Conservation (phyloP, 1,140 invertebrate genomes). For the Xylocopa sonorina region DNA sequence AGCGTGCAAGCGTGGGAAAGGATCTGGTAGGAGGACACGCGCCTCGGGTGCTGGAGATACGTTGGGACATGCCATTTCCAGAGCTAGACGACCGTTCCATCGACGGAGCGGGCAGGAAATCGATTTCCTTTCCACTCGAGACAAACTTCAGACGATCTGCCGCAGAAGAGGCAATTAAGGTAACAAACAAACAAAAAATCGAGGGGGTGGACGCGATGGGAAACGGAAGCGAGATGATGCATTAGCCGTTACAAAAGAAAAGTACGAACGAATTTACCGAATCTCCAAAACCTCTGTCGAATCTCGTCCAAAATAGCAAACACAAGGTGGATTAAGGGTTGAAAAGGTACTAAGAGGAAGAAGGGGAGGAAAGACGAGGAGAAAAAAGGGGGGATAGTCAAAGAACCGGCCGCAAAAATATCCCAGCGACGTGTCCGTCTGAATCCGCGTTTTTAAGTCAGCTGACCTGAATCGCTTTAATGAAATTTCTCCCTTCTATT, state of each 20-base stretch:
- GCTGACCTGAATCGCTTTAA: conserved; percentile 48
- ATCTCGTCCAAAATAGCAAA: not conserved
- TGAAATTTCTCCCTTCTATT: conserved; percentile 32
- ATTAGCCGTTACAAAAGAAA: not conserved
- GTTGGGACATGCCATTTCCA: conserved; percentile 37
- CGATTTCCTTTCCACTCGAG: conserved; percentile 44
- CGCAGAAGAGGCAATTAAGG: conserved; percentile 45
- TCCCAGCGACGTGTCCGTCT: conserved; percentile 7
- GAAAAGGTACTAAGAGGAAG: not conserved
- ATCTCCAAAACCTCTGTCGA: not conserved
- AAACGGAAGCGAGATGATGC: not conserved
- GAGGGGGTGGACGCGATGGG: conserved; percentile 3
- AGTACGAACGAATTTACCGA: not conserved
- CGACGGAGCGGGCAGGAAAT: conserved; percentile 30
- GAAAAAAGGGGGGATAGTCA: not conserved
- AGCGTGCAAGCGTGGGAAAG: not conserved
- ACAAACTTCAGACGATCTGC: conserved; percentile 45
- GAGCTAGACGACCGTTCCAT: conserved; percentile 30
- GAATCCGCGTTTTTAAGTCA: conserved; percentile 31
- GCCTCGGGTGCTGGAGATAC: not conserved
- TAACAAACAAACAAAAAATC: conserved; percentile 23
- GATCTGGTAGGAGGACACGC: not conserved
- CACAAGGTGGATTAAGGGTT: not conserved
- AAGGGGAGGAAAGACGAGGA: no score
- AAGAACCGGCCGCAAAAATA: conserved; percentile 24